Conservation (phyloP, 2,797 vertebrate genomes). For the Trichosurus vulpecula region DNA sequence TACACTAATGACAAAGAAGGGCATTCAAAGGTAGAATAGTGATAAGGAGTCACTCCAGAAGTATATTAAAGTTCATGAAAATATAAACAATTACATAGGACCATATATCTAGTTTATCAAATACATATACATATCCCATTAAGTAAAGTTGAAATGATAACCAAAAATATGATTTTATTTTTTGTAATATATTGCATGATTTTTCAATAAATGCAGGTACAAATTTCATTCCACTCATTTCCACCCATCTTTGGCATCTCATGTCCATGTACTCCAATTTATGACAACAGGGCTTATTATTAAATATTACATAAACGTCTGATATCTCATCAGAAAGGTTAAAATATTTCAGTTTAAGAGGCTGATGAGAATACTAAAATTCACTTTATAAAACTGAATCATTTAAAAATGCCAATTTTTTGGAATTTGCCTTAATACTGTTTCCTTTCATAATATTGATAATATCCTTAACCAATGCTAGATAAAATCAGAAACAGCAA, state of each 20-base stretch:
- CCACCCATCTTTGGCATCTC: background rate
- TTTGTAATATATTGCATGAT: conserved; percentile 2
- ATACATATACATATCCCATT: background rate
- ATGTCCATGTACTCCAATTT: background rate
- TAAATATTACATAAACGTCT: background rate
- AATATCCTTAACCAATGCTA: background rate
- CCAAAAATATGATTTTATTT: background rate
- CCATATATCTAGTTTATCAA: background rate
- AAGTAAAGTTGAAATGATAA: conserved; percentile 14
- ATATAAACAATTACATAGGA: background rate
- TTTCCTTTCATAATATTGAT: background rate
- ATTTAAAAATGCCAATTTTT: background rate
- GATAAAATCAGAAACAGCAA: background rate
- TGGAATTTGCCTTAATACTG: background rate
- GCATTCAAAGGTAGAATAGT: background rate
- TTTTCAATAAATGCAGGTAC: background rate
- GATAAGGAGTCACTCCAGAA: background rate
- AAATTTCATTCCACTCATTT: background rate
- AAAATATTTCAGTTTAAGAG: background rate
- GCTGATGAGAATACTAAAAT: conserved; percentile 31
- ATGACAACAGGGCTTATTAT: background rate
- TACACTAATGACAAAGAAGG: background rate
- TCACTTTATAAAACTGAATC: background rate
- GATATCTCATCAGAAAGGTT: conserved; percentile 32
- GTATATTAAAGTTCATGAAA: background rate